Conservation (phyloP, 2,113 vertebrate genomes). For the Perca flavescens region DNA sequence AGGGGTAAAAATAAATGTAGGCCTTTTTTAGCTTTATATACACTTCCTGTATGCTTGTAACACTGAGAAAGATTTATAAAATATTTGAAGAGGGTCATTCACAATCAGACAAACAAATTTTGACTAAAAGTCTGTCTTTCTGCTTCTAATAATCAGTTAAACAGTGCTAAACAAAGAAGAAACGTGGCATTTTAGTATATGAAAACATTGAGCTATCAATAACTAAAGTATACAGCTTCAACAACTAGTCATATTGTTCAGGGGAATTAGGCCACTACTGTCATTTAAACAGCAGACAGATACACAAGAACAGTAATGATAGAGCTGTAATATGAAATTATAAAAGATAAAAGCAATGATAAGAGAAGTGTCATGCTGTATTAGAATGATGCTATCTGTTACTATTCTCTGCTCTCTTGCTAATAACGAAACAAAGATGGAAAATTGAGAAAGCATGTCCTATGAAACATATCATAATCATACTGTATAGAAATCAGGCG, state of each 20-base stretch:
- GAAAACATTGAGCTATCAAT: constrained; percentile 7
- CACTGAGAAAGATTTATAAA: background rate
- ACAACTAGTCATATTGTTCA: background rate
- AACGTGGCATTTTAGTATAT: background rate
- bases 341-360: background rate
- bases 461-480: background rate
- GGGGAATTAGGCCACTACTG: background rate
- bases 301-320: background rate
- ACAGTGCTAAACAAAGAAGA: background rate
- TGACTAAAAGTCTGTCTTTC: background rate
- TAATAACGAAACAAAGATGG: background rate
- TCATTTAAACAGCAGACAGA: constrained; percentile 3
- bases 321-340: background rate
- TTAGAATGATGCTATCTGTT: constrained; percentile 18
- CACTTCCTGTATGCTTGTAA: constrained; percentile 29
- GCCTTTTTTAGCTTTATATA: background rate
- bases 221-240: background rate
- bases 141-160: background rate
- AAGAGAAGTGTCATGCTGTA: background rate
- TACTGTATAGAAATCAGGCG: constrained; percentile 1
- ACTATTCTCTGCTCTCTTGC: constrained; percentile 4
- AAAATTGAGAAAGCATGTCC: background rate
- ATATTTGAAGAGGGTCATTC: background rate
- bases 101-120: background rate
- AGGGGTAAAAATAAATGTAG: constrained; percentile 1